Percentiles rank a stretch among this genome's conserved stretches.
These are phyloP conservation scores for Cerastis rubricosa DNA, from an alignment of 2,888 invertebrate species.

Conservation along the genomic window DNA sequence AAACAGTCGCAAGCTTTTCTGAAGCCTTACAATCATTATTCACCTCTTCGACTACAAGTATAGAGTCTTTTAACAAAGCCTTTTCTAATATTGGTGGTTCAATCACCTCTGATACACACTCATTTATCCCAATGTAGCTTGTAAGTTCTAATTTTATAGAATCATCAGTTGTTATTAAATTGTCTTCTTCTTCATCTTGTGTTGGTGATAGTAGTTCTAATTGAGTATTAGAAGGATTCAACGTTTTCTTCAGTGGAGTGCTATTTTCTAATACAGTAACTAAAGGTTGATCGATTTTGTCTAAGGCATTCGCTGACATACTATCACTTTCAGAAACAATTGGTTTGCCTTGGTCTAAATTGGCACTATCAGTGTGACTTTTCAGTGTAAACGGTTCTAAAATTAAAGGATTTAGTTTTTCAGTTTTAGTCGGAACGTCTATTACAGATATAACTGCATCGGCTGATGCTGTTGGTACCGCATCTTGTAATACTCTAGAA, in stretches of 20 bases:
- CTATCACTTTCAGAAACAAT: not conserved
- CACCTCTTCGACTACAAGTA: not conserved
- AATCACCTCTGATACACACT: conserved; percentile 5
- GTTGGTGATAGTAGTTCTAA: not conserved
- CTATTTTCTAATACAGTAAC: not conserved
- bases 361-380: not conserved
- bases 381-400: not conserved
- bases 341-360: not conserved
- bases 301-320: not conserved
- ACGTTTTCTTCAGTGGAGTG: not conserved
- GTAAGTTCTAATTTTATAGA: not conserved
- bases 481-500: not conserved
- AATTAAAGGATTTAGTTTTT: not conserved
- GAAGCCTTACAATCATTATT: conserved; percentile 7
- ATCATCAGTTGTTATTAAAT: not conserved
- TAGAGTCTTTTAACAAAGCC: not conserved
- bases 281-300: conserved; percentile 5
- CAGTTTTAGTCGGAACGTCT: not conserved
- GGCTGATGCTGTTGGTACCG: not conserved
- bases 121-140: not conserved
- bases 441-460: not conserved
- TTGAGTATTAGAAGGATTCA: not conserved
- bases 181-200: conserved; percentile 11
- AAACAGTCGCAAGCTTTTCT: not conserved
- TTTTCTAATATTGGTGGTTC: not conserved